A percentile compares a stretch with the other conserved stretches of the same genome.
phyloP scores from a whole-genome alignment of 2,888 invertebrate species.

The Lepidochrysops patricia region DNA sequence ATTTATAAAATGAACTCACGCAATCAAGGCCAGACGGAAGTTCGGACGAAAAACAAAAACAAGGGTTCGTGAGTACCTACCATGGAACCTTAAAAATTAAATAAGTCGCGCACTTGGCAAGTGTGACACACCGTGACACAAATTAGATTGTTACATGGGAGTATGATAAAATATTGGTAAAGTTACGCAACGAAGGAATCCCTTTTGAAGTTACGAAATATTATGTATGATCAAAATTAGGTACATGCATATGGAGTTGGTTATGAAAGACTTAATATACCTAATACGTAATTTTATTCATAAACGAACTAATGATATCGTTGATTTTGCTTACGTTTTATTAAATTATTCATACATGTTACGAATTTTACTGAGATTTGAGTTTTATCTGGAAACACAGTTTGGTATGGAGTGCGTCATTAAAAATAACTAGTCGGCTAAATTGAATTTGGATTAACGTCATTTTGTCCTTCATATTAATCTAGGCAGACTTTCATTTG shows the following conservation, averaged over 20 bases:
- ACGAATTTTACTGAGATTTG: no score
- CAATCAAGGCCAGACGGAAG: no score
- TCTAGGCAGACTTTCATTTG: no score
- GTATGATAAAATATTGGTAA: neutral
- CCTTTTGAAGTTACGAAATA: neutral
- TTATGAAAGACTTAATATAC: neutral
- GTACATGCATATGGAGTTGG: neutral
- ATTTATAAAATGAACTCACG: no score
- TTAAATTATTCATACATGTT: neutral
- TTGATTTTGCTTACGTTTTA: neutral
- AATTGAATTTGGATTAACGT: no score
- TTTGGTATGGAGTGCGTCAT: no score
- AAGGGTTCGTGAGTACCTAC: no score
- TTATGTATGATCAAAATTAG: conserved; percentile 2
- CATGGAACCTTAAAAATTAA: neutral
- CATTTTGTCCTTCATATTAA: no score
- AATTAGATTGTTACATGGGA: neutral
- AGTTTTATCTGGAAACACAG: no score
- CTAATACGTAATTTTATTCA: neutral
- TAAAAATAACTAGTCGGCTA: no score
- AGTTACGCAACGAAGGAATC: neutral
- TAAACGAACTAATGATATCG: neutral
- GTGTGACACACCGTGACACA: neutral
- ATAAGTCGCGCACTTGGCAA: neutral
- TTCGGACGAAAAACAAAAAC: no score